Evolutionary conservation across 1,140 invertebrate genomes (phyloP).

Genomic region (Monomorium pharaonis): DNA sequence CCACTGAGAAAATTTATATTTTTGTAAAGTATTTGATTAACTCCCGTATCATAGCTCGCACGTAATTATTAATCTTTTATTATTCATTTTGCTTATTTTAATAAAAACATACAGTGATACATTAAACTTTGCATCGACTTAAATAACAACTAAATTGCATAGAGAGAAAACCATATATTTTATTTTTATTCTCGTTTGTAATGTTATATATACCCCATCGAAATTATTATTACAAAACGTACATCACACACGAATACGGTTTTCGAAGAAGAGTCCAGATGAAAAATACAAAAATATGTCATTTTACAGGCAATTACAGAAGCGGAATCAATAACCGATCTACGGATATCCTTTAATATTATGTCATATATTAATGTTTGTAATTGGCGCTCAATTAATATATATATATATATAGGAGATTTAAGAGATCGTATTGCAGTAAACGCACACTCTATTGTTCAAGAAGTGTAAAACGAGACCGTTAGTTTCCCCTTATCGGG

Average conservation of each 20-base stretch:
- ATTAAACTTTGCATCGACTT: not conserved
- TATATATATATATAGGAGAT: not conserved
- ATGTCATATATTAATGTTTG: not conserved
- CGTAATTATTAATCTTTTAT: not conserved
- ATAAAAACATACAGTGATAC: not conserved
- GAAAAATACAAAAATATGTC: no score
- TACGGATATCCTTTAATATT: not conserved
- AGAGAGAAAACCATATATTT: not conserved
- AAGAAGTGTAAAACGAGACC: not conserved
- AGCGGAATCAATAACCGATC: not conserved
- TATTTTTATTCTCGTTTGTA: not conserved
- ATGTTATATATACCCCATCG: no score
- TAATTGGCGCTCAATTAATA: not conserved
- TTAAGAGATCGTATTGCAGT: not conserved
- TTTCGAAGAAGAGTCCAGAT: not conserved
- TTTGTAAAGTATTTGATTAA: not conserved
- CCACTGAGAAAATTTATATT: slow-evolving; percentile 12
- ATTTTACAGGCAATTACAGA: not conserved
- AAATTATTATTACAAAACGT: not conserved
- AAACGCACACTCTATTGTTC: not conserved
- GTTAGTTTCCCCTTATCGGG: not conserved
- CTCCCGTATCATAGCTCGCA: not conserved
- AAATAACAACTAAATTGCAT: not conserved
- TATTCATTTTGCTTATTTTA: not conserved
- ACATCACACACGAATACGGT: not conserved